Evolutionary conservation across 2,888 invertebrate species (phyloP), one percentile per base, ranked within the genome.

Genomic region (Cheiracanthium punctorium): DNA sequence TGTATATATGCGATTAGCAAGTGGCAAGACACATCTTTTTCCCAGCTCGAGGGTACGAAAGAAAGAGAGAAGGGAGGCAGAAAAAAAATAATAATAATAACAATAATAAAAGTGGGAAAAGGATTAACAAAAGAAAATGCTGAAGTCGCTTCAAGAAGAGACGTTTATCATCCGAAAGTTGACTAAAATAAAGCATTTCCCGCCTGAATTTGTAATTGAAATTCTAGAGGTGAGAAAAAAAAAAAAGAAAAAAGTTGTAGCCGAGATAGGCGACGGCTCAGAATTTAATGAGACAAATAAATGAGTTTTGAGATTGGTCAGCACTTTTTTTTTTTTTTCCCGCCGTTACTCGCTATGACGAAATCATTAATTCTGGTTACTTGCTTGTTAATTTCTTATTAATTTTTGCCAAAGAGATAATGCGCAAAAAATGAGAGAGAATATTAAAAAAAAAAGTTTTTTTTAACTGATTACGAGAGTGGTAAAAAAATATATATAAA

Each of bases 101-200:
- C n/a, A n/a, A n/a, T n/a, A n/a, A n/a, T n/a, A n/a, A n/a, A n/a
- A n/a, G n/a, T n/a, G n/a, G n/a, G n/a, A n/a, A 24, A 58, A 58
- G 58, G 37, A 37, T 29, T 24, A 24, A 64, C 69, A 41, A 85
- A 79, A 85, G 79, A 79, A 84, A 85, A 52, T 72, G 73, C 73
- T 74, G 77, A 84, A 85, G 67, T 67, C n/a, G 74, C 12, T 33
- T 29, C 8, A 1, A 5, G 64, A n/a, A 33, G 52, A 30, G 67
- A 32, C 67, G 67, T 67, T 41, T 58, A 43, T 72, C 48, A 71
- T 41, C 43, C 29, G 29, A 64, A 43, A 28, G 20, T 20, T 65
- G 14, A 30, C 29, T 24, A 65, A 43, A 70, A 43, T 65, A 48
- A 43, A 64, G n/a, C 10, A 10, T 64, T 52, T 70, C 82, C 41